Evolutionary conservation across 2,113 vertebrate species (phyloP), one percentile per base, ranked within the genome.

Genomic region (Hiodon tergisus): DNA sequence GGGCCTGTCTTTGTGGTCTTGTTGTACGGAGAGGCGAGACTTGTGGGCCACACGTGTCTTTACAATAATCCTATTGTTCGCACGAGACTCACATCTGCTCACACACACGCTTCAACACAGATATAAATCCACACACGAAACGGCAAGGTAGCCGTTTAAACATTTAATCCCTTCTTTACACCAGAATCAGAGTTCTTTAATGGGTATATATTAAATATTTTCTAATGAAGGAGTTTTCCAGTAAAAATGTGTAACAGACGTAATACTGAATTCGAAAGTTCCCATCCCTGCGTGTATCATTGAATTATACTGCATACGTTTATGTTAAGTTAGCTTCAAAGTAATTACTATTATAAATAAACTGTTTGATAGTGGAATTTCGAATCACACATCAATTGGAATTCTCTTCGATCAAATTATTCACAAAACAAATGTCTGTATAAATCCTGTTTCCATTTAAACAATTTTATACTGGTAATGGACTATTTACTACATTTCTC

Each of bases 31-130:
- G 85, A 84, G 82, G 67, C 81, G 53, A 75, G 85, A 86, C 87
- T 88, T 82, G 85, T 82, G 87, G 87, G 83, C 79, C 83, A 85
- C 91, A 91, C 89, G 90, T 91, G 91, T 83, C 87, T 88, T 81
- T 80, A 76, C 83, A 90, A 83, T 90, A 87, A 91, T 91, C 88
- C 86, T 79, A 85, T 90, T 89, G 90, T 89, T 81, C 73, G 72
- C 77, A 77, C 83, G 69, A 85, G 80, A 80, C 76, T 67, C 87
- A 86, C 86, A 85, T 85, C 85, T 88, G 86, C 80, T 81, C 59
- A 6, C 65, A 31, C 55, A 48, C 71, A 51, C 71, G 59, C 51
- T 13, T 65, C 4, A 57, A 57, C 54, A 7, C 5, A 57, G 10
- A 59, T 14, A 9, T n/a, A 61, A 61, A 61, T 61, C 13, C 6